Evolutionary conservation across 2,797 vertebrate genomes (phyloP), one percentile per base, ranked within the genome.

Genomic region (Fistularia commersonii): DNA sequence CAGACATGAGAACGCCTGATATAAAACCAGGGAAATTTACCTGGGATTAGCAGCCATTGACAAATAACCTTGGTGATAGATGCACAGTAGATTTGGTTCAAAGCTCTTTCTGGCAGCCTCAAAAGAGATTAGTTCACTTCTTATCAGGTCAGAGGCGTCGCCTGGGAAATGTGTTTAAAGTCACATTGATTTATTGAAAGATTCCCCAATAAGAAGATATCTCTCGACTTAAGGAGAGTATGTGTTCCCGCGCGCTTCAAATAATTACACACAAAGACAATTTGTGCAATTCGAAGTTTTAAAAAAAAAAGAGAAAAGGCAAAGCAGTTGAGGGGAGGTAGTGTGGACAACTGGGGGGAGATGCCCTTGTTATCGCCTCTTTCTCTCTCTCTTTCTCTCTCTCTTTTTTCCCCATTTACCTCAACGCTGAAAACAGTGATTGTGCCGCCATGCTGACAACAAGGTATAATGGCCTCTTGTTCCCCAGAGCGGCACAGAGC

Each of bases 141-240:
- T 92, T 91, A 91, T 90, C 91, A 85, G 91, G 90, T 92, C 90
- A 91, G 88, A 81, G 73, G 74, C 84, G 89, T 90, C 90, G 84
- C 87, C 71, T 79, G 89, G 89, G 91, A 91, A 91, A 90, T 90
- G 90, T 88, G 88, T 91, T 92, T 92, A 91, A 91, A 92, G 89
- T 90, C 89, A 90, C 91, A 91, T 91, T 91, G 91, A 92, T 92
- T 91, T 92, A 92, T 92, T 90, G 90, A 92, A 91, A 91, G 88
- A 90, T 92, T 92, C 88, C 88, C 89, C 90, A 90, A 92, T 92
- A 90, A 90, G 85, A 84, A 89, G 88, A 88, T 87, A 83, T 87
- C 84, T 87, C 86, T 87, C 64, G 80, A 85, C 85, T 87, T 83
- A 83, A 80, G 72, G 69, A 81, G 82, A 13, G 15, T 45, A 34